phyloP scores from a whole-genome alignment of 1,140 invertebrate species.

The Plectus sambesii region DNA sequence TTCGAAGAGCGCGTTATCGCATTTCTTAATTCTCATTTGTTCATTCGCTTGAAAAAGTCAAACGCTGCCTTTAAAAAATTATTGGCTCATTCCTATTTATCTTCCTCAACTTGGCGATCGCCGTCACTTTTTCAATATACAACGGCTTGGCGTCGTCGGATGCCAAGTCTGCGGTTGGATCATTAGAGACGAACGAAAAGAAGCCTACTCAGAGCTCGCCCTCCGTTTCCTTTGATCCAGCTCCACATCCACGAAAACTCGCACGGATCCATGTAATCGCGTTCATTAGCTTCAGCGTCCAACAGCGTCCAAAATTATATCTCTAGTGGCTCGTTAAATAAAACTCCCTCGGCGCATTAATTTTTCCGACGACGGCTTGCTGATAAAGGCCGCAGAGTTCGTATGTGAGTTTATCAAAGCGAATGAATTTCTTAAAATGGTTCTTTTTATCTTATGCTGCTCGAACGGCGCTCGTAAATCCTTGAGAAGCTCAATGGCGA shows the following conservation, averaged over 20 bases:
- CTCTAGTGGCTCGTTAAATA: background rate
- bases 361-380: conserved; percentile 23
- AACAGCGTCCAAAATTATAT: conserved; percentile 3
- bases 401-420: conserved; percentile 25
- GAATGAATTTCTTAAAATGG: conserved; percentile 22
- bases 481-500: too few species aligned
- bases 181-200: too few species aligned
- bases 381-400: conserved; percentile 25
- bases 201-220: too few species aligned
- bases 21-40: too few species aligned
- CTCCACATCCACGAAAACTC: conserved; percentile 31
- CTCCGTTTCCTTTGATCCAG: conserved; percentile 30
- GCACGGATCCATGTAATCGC: conserved; percentile 26
- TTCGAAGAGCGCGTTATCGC: too few species aligned
- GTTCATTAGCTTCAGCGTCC: conserved; percentile 10
- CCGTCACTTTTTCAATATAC: too few species aligned
- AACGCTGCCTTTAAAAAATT: too few species aligned
- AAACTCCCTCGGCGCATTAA: conserved; percentile 27
- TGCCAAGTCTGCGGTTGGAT: too few species aligned
- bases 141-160: too few species aligned
- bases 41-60: too few species aligned
- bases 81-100: too few species aligned
- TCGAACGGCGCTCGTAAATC: conserved; percentile 19
- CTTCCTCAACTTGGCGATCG: too few species aligned
- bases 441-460: conserved; percentile 17